Evolutionary conservation across 2,113 vertebrate genomes (phyloP).

Genomic region (Todiramphus saurophagus): DNA sequence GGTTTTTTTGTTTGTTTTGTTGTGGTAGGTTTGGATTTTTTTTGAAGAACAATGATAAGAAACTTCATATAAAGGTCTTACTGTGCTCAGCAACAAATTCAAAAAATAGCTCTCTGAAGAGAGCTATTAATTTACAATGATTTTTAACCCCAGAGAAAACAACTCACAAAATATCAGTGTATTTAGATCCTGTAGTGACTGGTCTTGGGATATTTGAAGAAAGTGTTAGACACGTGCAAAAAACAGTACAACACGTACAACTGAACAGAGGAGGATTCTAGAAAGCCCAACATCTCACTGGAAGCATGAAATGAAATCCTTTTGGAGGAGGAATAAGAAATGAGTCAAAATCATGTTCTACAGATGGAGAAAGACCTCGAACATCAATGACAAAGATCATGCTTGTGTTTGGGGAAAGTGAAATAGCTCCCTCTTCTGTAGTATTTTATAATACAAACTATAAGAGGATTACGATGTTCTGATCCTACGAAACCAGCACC

Average conservation of each 20-base stretch:
- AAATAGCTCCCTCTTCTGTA: slow-evolving; percentile 34
- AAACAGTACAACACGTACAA: neutral
- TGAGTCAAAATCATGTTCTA: neutral
- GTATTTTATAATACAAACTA: neutral
- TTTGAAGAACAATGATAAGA: neutral
- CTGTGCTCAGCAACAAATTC: neutral
- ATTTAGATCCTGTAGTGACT: neutral
- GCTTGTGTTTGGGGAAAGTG: neutral
- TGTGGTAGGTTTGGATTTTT: neutral
- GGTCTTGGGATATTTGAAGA: neutral
- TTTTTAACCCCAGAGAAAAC: neutral
- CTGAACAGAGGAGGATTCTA: neutral
- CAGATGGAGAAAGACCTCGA: neutral
- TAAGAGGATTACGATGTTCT: neutral
- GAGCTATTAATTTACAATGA: neutral
- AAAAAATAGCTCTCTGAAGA: neutral
- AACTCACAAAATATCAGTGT: neutral
- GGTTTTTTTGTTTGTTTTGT: neutral
- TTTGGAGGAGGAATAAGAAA: neutral
- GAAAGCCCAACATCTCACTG: neutral
- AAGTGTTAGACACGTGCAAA: neutral
- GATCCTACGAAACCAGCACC: neutral
- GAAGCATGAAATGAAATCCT: neutral
- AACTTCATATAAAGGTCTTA: neutral
- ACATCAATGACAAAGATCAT: neutral